These are phyloP conservation scores for Mesorhabditis belari DNA, from an alignment of 2,888 invertebrate genomes.

Conservation along the genomic window DNA sequence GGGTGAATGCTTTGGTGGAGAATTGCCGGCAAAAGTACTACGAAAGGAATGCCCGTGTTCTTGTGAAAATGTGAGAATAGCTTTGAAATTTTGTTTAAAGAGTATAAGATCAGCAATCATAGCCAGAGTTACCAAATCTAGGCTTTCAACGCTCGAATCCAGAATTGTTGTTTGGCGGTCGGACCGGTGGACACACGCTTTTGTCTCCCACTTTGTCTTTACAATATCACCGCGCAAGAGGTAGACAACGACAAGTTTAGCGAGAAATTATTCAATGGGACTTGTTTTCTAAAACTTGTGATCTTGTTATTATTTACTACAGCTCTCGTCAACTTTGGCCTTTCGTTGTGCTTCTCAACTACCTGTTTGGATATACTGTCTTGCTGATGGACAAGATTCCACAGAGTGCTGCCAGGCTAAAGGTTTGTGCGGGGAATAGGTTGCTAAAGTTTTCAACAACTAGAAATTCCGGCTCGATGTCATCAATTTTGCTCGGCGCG, in stretches of 20 bases:
- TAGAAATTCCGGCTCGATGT: neutral
- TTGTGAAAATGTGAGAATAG: neutral
- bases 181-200: neutral
- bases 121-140: too few species aligned
- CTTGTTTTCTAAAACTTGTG: too few species aligned
- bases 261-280: too few species aligned
- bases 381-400: constrained; percentile 4
- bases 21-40: neutral
- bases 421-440: neutral
- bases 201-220: neutral
- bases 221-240: neutral
- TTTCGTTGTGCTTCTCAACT: neutral
- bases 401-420: neutral
- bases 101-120: too few species aligned
- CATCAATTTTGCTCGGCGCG: neutral
- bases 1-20: neutral
- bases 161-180: neutral
- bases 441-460: too few species aligned
- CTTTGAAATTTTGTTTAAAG: neutral
- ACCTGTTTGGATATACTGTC: constrained; percentile 4
- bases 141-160: neutral
- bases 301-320: too few species aligned
- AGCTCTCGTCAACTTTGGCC: neutral
- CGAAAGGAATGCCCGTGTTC: neutral
- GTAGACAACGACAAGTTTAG: too few species aligned